Percentiles rank a stretch among this genome's conserved stretches.
Conservation (phyloP, 1,140 invertebrate species). For the Colletes latitarsis region DNA sequence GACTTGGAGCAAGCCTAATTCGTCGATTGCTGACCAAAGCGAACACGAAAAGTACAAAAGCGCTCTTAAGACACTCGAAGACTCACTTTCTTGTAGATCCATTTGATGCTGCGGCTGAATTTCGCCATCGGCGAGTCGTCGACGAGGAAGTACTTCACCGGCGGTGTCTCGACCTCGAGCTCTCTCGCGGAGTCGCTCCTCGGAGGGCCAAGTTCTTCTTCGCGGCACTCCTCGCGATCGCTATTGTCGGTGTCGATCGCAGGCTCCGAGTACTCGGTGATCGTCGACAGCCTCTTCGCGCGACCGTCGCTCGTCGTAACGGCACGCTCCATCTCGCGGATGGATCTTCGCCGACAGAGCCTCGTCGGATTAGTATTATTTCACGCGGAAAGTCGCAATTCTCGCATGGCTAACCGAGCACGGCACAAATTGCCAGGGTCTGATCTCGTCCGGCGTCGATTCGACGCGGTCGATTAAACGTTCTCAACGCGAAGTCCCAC, state of each 20-base stretch:
- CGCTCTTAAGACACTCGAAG: background rate
- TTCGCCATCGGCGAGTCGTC: constrained; percentile 74
- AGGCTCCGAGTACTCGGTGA: constrained; percentile 66
- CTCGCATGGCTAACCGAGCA: constrained; percentile 24
- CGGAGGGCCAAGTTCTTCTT: no score
- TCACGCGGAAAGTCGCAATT: background rate
- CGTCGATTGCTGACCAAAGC: background rate
- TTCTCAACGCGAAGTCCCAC: background rate
- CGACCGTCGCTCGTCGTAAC: constrained; percentile 19
- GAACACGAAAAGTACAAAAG: background rate
- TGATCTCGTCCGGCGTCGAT: background rate
- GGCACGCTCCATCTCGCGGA: constrained; percentile 14
- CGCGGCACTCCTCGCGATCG: background rate
- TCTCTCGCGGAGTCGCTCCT: constrained; percentile 8
- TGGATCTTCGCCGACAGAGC: background rate
- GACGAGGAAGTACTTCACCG: constrained; percentile 70
- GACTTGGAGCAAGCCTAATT: no score
- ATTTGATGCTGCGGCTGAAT: constrained; percentile 71
- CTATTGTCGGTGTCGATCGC: constrained; percentile 49
- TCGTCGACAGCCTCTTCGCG: constrained; percentile 68
- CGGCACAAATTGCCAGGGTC: background rate
- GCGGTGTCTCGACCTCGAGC: constrained; percentile 48
- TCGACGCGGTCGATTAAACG: constrained; percentile 25
- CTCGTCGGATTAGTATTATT: background rate
- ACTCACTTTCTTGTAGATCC: constrained; percentile 76